A percentile compares a stretch with the other conserved stretches of the same genome.
Evolutionary conservation across 2,113 vertebrate genomes (phyloP).

Genomic region (Corapipo altera): DNA sequence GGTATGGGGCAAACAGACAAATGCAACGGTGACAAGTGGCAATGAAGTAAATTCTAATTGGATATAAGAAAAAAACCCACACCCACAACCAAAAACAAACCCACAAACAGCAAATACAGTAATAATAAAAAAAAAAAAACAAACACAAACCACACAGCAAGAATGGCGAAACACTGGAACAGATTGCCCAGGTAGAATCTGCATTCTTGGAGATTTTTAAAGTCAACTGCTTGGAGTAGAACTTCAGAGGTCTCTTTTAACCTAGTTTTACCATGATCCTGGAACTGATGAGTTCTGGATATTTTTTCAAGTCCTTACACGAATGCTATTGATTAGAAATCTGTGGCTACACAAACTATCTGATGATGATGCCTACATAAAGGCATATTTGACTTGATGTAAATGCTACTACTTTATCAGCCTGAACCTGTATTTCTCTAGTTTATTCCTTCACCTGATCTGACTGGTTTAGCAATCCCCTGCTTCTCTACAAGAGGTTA

Average conservation of each 20-base stretch:
- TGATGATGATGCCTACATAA: not conserved
- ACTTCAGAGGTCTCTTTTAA: not conserved
- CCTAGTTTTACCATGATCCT: not conserved
- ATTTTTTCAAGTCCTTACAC: not conserved
- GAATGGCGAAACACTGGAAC: not conserved
- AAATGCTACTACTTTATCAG: not conserved
- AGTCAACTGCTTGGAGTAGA: not conserved
- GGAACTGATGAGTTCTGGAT: not conserved
- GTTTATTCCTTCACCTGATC: not conserved
- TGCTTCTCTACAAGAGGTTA: not conserved
- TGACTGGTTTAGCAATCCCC: not conserved
- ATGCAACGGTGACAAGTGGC: not conserved
- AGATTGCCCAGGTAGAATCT: not conserved
- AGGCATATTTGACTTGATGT: not conserved
- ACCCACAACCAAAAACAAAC: not conserved
- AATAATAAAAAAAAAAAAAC: too few species aligned
- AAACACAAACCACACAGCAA: not conserved
- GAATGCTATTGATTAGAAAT: not conserved
- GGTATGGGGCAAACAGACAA: not conserved
- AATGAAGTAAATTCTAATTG: not conserved
- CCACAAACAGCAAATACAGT: not conserved
- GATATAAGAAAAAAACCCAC: not conserved
- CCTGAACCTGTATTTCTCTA: not conserved
- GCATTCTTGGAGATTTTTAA: not conserved
- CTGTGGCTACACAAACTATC: not conserved